phyloP scores from a whole-genome alignment of 2,797 vertebrate species.

The Crocodylus rhombifer region DNA sequence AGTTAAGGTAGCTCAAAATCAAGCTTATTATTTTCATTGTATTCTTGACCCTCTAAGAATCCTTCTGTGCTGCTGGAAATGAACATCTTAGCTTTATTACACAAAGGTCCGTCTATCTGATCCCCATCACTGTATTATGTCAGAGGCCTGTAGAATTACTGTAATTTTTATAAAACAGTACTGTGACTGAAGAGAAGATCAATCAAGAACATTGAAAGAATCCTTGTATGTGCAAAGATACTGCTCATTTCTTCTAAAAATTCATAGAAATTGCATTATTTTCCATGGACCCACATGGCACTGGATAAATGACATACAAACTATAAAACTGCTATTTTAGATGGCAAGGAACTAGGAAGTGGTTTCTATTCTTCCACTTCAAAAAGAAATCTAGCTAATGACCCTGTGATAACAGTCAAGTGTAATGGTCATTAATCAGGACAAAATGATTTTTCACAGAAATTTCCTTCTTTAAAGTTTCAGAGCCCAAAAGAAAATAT shows the following conservation, averaged over 20 bases:
- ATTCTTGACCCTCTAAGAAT: neutral
- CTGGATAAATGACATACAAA: neutral
- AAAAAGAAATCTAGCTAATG: slow-evolving; percentile 37
- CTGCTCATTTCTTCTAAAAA: neutral
- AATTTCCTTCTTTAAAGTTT: slow-evolving; percentile 69
- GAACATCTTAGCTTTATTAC: neutral
- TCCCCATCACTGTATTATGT: neutral
- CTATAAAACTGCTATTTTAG: neutral
- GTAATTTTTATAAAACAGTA: neutral
- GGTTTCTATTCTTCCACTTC: slow-evolving; percentile 36
- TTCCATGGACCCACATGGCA: neutral
- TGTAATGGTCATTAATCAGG: slow-evolving; percentile 60
- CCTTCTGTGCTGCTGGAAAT: neutral
- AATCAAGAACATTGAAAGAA: neutral
- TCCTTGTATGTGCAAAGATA: neutral
- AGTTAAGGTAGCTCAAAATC: neutral
- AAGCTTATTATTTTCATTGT: neutral
- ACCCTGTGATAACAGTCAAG: slow-evolving; percentile 54
- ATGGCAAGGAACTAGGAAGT: slow-evolving; percentile 18
- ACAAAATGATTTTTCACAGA: slow-evolving; percentile 72
- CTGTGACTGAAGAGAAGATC: neutral
- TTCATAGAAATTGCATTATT: neutral
- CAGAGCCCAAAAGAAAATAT: slow-evolving; percentile 64
- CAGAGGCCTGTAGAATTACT: neutral
- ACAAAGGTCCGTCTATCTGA: neutral